These are phyloP conservation scores for Nyctibius grandis DNA, from an alignment of 2,797 vertebrate genomes.

Conservation along the genomic window DNA sequence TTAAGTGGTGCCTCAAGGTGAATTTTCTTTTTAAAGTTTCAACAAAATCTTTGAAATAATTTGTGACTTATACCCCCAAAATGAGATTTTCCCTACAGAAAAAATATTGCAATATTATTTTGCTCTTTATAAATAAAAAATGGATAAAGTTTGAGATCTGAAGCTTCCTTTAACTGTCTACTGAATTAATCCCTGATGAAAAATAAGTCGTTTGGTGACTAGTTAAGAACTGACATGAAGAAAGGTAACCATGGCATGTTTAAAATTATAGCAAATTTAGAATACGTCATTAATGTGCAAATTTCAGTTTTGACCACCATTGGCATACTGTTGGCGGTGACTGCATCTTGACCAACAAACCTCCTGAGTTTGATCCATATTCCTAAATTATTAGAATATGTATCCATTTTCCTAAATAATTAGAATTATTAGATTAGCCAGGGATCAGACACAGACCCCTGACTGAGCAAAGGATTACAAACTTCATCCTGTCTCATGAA, in stretches of 20 bases:
- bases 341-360: neutral
- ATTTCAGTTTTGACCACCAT: neutral
- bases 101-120: neutral
- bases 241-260: neutral
- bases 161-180: neutral
- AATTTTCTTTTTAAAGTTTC: slow-evolving; percentile 11
- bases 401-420: too few species aligned
- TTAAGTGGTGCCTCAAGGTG: neutral
- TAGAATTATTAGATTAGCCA: too few species aligned
- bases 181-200: neutral
- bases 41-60: neutral
- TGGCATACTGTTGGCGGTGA: neutral
- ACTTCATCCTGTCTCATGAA: neutral
- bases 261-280: neutral
- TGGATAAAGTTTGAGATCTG: neutral
- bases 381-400: neutral
- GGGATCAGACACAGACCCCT: neutral
- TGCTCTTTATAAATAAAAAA: neutral
- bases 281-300: neutral
- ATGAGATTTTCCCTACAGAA: neutral
- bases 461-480: neutral
- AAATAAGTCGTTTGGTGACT: neutral
- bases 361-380: neutral
- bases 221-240: neutral
- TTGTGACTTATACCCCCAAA: neutral